Evolutionary conservation across 1,140 invertebrate species (phyloP), one percentile per base, ranked within the genome.

Genomic region (Penaeus japonicus): DNA sequence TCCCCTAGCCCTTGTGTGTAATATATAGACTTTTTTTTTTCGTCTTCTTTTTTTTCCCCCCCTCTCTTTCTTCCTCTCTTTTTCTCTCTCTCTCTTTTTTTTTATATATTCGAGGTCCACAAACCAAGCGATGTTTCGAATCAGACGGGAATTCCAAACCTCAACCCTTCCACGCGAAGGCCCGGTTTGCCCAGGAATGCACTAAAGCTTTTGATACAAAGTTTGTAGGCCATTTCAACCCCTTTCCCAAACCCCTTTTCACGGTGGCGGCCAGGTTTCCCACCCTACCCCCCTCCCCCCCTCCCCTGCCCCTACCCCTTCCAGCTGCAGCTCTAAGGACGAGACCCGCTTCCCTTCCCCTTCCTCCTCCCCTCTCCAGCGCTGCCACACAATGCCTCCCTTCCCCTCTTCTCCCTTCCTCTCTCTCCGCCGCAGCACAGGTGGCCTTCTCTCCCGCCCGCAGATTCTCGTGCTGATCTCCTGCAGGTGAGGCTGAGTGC

Each of bases 151-250:
- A 47, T 47, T 47, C 47, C 47, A 47, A 47, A 47, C 27, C 70
- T 75, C 27, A 15, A 24, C 70, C 70, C 53, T 35, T 47, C 53
- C 22, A n/a, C n/a, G 39, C 35, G 75, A 20, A 47, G 18, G 10
- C n/a, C 18, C 32, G 75, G 22, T 32, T 59, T 20, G 53, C 22
- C n/a, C 27, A 62, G 81, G 81, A 83, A 83, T 83, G 81, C 81
- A 83, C 81, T 83, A 83, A 83, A 83, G 22, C 81, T 83, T 83
- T 83, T 83, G 81, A 83, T 83, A 83, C 81, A 83, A 65, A 80
- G 22, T 59, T 83, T 83, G 81, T 83, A 83, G 81, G 81, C 81
- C 81, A 83, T 83, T 83, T 83, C 57, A 70, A 83, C 81, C 81
- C 81, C 57, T 82, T 47, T 77, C 10, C 32, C 32, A 15, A 1